Evolutionary conservation across 2,888 invertebrate species (phyloP).

Genomic region (Megastigmus dorsalis): DNA sequence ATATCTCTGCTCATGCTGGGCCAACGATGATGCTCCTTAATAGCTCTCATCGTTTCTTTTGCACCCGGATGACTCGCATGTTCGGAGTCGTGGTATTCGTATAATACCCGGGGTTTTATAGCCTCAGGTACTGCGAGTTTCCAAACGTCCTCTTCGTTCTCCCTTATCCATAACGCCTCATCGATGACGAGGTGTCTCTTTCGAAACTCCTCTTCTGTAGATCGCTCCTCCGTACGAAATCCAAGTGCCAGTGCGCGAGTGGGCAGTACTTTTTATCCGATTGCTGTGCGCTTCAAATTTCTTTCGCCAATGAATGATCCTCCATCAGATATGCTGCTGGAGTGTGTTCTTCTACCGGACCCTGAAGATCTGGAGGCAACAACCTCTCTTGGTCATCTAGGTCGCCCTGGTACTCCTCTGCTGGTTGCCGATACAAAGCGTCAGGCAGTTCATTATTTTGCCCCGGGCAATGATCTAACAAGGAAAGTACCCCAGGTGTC

Average conservation of each 20-base stretch:
- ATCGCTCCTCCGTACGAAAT: neutral
- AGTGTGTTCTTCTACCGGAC: neutral
- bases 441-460: constrained; percentile 56
- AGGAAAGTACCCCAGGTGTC: no score
- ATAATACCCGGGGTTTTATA: neutral
- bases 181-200: neutral
- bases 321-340: neutral
- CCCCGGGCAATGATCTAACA: constrained; percentile 53
- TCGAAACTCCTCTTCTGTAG: neutral
- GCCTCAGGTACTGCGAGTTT: neutral
- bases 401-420: neutral
- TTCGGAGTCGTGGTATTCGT: neutral
- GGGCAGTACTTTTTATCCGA: neutral
- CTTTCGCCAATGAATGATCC: neutral
- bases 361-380: neutral
- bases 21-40: neutral
- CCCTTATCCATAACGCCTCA: neutral
- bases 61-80: neutral
- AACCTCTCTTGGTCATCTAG: constrained; percentile 20
- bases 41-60: neutral
- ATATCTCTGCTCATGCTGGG: neutral
- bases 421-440: constrained; percentile 53
- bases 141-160: neutral
- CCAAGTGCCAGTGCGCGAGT: neutral
- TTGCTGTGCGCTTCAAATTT: neutral